Conservation (phyloP, 1,140 invertebrate genomes). For the Procambarus virginalis region DNA sequence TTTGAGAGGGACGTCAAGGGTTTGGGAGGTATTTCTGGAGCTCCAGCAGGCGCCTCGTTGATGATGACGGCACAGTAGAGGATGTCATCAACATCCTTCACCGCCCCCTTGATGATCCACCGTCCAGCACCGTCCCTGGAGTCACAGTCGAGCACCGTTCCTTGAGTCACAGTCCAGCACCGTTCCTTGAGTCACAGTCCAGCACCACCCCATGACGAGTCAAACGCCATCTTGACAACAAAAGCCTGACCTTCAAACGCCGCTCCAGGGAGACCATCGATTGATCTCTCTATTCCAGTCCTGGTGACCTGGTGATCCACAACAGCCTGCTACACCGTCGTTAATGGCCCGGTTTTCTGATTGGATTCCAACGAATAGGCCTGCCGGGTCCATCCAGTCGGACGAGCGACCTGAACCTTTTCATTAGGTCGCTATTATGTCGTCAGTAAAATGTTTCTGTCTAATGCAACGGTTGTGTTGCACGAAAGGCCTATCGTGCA, state of each 20-base stretch:
- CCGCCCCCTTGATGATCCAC: too few relatives aligned
- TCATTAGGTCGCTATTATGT: neutral
- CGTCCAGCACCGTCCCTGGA: too few relatives aligned
- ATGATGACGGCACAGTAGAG: too few relatives aligned
- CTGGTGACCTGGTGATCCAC: constrained; percentile 27
- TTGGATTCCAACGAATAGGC: neutral
- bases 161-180: too few relatives aligned
- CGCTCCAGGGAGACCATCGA: neutral
- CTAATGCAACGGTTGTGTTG: neutral
- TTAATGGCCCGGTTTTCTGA: neutral
- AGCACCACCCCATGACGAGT: too few relatives aligned
- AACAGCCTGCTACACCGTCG: neutral
- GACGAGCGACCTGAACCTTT: neutral
- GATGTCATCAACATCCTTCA: too few relatives aligned
- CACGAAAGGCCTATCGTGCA: constrained; percentile 28
- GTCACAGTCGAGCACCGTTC: too few relatives aligned
- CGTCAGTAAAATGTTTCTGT: neutral
- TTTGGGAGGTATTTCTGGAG: too few relatives aligned
- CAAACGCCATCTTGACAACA: neutral
- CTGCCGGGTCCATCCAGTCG: neutral
- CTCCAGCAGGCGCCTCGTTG: too few relatives aligned
- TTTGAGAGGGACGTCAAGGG: too few relatives aligned
- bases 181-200: too few relatives aligned
- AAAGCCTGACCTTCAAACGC: constrained; percentile 13
- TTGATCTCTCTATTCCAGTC: constrained; percentile 11